A percentile compares a stretch with the other conserved stretches of the same genome.
Conservation (phyloP, 2,888 invertebrate species). For the Dilophus febrilis region DNA sequence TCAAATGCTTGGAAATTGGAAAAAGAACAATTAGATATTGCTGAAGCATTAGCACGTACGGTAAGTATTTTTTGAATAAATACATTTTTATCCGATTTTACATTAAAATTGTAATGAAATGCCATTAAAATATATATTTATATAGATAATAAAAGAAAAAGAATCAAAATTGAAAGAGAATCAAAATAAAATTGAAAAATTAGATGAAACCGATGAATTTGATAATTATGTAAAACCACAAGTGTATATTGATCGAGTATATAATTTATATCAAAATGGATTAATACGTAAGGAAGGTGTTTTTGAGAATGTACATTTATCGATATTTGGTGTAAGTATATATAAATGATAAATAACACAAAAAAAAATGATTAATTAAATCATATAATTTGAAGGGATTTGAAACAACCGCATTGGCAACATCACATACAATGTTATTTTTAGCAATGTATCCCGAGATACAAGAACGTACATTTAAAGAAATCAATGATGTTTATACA, state of each 20-base stretch:
- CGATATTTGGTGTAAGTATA: background rate
- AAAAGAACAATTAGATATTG: conserved; percentile 1
- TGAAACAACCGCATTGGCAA: conserved; percentile 1
- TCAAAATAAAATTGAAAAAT: too few species aligned
- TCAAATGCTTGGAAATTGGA: background rate
- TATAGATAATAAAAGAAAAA: background rate
- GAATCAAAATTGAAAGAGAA: background rate
- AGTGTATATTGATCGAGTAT: conserved; percentile 4
- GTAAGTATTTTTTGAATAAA: background rate
- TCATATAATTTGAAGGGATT: too few species aligned
- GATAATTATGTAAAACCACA: conserved; percentile 4
- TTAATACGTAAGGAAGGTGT: background rate
- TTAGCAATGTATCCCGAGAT: conserved; percentile 5
- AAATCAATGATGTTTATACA: background rate
- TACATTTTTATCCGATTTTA: background rate
- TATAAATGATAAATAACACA: too few species aligned
- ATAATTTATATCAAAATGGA: background rate
- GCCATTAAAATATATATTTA: too few species aligned
- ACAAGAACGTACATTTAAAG: conserved; percentile 1
- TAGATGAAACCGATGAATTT: background rate
- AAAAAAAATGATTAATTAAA: too few species aligned
- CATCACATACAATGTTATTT: conserved; percentile 1
- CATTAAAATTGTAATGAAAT: background rate
- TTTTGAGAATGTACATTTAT: conserved; percentile 1
- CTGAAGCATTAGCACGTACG: background rate